phyloP scores from a whole-genome alignment of 1,140 invertebrate species.

The Drosophila arawakana region DNA sequence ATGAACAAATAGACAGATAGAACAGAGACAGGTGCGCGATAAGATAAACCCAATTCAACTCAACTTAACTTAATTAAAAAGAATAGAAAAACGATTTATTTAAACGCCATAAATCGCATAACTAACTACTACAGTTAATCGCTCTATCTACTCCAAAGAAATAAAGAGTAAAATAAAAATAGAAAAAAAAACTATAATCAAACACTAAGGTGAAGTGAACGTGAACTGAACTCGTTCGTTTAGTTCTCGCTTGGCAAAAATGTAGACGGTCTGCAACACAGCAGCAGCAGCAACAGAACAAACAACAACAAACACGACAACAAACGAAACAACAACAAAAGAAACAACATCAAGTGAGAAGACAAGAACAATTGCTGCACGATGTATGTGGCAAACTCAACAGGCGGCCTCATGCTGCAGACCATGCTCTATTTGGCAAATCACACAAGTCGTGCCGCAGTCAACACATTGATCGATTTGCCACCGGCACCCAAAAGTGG shows the following conservation, averaged over 20 bases:
- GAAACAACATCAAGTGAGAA: background rate
- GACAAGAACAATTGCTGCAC: constrained; percentile 8
- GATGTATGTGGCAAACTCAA: constrained; percentile 81
- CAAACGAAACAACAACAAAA: background rate
- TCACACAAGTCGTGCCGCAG: constrained; percentile 78
- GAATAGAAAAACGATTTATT: constrained; percentile 21
- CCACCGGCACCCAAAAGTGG: constrained; percentile 79
- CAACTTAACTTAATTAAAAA: constrained; percentile 60
- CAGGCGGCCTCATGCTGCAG: constrained; percentile 80
- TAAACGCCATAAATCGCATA: constrained; percentile 5
- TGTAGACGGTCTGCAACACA: constrained; percentile 28
- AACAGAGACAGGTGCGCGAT: constrained; percentile 50
- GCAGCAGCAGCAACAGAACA: background rate
- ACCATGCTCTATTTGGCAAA: constrained; percentile 83
- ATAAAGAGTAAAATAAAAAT: background rate
- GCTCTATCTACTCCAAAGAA: constrained; percentile 27
- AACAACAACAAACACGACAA: constrained; percentile 2
- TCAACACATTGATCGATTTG: constrained; percentile 76
- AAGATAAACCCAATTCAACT: constrained; percentile 69
- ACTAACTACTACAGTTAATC: constrained; percentile 28
- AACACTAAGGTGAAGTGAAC: constrained; percentile 6
- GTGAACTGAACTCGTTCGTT: constrained; percentile 21
- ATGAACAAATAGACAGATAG: constrained; percentile 9
- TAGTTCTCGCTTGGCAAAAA: constrained; percentile 21
- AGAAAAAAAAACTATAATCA: constrained; percentile 8